A percentile compares a stretch with the other conserved stretches of the same genome.
Conservation (phyloP, 2,113 vertebrate species). For the Bucco capensis region DNA sequence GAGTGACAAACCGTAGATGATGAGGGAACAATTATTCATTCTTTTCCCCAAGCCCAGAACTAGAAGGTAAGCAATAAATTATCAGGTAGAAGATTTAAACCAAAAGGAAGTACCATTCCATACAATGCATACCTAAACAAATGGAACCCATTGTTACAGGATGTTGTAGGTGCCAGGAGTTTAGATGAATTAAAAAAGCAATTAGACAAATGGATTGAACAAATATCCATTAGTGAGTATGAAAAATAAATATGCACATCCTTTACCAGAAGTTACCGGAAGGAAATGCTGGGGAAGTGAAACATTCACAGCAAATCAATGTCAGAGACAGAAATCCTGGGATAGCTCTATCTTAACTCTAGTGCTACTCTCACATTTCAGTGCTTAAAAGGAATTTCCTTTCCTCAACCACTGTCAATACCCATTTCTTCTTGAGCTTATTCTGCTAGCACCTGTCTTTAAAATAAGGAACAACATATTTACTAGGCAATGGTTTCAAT, state of each 20-base stretch:
- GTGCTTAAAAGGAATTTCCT: not conserved
- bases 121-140: not conserved
- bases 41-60: not conserved
- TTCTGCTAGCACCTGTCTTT: not conserved
- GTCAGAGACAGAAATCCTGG: not conserved
- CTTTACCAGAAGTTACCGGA: not conserved
- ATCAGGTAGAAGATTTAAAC: not conserved
- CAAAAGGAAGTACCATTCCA: not conserved
- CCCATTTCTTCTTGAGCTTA: not conserved
- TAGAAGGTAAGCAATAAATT: not conserved
- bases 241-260: slow-evolving; percentile 6
- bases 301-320: not conserved
- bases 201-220: not conserved
- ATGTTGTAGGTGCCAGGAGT: not conserved
- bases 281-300: not conserved
- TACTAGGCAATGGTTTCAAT: not conserved
- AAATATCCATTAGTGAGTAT: not conserved
- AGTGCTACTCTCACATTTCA: not conserved
- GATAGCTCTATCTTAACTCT: not conserved
- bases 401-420: not conserved
- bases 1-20: not conserved
- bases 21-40: not conserved
- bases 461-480: not conserved
- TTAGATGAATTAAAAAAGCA: not conserved
- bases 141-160: not conserved